Percentiles rank a stretch among this genome's conserved stretches.
Evolutionary conservation across 2,113 vertebrate species (phyloP).

Genomic region (Entelurus aequoreus): DNA sequence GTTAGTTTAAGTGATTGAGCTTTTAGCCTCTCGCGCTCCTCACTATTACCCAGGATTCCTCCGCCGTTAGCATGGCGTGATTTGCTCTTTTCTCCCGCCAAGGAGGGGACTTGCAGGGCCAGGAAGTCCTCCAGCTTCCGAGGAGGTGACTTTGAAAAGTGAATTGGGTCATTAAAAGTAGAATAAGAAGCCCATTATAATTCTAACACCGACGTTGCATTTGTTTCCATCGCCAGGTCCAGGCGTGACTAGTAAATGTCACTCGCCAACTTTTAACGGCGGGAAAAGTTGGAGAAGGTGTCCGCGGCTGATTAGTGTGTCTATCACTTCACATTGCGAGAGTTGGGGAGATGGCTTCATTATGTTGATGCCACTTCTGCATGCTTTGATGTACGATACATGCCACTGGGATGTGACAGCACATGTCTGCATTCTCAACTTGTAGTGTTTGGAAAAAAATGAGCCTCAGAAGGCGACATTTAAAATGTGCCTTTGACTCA

Average conservation of each 20-base stretch:
- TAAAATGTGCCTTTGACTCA: too few species aligned
- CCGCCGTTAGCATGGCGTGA: constrained; percentile 42
- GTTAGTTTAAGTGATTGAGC: constrained; percentile 49
- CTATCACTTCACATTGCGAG: constrained; percentile 32
- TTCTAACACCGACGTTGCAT: constrained; percentile 62
- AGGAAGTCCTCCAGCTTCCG: constrained; percentile 40
- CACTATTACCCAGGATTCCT: constrained; percentile 28
- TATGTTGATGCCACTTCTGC: not conserved
- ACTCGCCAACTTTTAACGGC: constrained; percentile 68
- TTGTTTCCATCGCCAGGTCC: constrained; percentile 68
- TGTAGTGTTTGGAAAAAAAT: too few species aligned
- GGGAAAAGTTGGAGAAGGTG: constrained; percentile 52
- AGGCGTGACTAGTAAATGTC: constrained; percentile 66
- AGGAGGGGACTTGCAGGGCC: constrained; percentile 48
- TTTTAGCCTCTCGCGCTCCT: constrained; percentile 42
- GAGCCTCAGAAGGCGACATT: too few species aligned
- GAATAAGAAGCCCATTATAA: constrained; percentile 66
- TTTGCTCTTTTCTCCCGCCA: constrained; percentile 65
- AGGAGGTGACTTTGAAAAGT: constrained; percentile 70
- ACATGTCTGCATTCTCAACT: not conserved
- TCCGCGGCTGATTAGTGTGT: constrained; percentile 54
- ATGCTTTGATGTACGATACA: not conserved
- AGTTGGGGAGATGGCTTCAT: not conserved
- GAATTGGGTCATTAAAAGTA: constrained; percentile 71
- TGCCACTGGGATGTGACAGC: not conserved